Evolutionary conservation across 2,113 vertebrate species (phyloP).

Genomic region (Capreolus pygargus): DNA sequence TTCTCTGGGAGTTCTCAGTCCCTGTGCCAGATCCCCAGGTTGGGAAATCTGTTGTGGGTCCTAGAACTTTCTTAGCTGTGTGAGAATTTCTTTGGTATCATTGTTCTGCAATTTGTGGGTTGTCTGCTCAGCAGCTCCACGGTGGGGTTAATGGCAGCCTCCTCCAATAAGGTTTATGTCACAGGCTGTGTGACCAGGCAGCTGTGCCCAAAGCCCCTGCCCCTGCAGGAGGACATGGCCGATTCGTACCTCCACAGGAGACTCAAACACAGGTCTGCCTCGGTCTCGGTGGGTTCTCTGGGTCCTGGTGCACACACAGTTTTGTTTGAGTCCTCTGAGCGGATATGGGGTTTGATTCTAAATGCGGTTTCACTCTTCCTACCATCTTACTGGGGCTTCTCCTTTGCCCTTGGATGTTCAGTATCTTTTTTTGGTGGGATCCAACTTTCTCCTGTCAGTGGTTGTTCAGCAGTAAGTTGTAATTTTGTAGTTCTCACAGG

Average conservation of each 20-base stretch:
- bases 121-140: not conserved
- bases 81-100: not conserved
- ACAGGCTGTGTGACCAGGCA: not conserved
- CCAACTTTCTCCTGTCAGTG: not conserved
- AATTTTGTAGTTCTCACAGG: not conserved
- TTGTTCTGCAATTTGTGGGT: not conserved
- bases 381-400: not conserved
- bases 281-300: not conserved
- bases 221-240: not conserved
- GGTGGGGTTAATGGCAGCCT: not conserved
- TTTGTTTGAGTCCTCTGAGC: not conserved
- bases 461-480: not conserved
- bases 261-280: not conserved
- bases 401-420: not conserved
- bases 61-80: not conserved
- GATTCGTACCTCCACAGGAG: not conserved
- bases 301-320: not conserved
- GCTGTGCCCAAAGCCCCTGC: not conserved
- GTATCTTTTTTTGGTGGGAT: not conserved
- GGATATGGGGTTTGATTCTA: not conserved
- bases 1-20: not conserved
- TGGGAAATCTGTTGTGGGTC: not conserved
- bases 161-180: not conserved
- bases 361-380: not conserved
- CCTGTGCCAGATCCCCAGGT: not conserved